These are phyloP conservation scores for Cotesia glomerata DNA, from an alignment of 1,140 invertebrate genomes.

Conservation along the genomic window DNA sequence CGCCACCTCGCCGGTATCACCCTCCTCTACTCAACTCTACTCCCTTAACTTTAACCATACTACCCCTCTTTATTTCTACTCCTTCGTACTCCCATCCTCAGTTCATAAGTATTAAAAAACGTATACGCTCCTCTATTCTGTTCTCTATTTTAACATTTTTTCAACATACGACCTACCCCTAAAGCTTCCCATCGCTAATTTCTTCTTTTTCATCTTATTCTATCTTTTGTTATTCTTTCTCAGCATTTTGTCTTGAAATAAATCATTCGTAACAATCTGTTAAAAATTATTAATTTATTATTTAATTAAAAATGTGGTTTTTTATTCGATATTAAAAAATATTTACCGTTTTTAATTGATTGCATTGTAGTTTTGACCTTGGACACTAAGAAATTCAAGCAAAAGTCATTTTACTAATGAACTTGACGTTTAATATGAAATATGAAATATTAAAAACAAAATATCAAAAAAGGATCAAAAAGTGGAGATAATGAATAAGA, in stretches of 20 bases:
- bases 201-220: too few relatives aligned
- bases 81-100: background rate
- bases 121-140: background rate
- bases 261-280: too few relatives aligned
- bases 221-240: too few relatives aligned
- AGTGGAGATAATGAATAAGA: background rate
- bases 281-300: too few relatives aligned
- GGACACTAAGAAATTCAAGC: background rate
- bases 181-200: background rate
- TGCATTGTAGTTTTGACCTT: background rate
- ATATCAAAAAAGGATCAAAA: background rate
- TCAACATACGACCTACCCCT: too few relatives aligned
- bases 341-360: too few relatives aligned
- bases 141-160: constrained; percentile 1
- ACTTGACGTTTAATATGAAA: background rate
- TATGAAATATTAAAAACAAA: background rate
- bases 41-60: background rate
- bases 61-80: background rate
- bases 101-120: background rate
- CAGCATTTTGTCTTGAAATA: too few relatives aligned
- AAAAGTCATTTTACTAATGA: background rate
- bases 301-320: too few relatives aligned
- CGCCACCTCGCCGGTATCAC: constrained; percentile 49
- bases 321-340: too few relatives aligned
- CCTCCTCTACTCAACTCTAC: constrained; percentile 9